Evolutionary conservation across 2,797 vertebrate species (phyloP).

Genomic region (Peromyscus melanophrys): DNA sequence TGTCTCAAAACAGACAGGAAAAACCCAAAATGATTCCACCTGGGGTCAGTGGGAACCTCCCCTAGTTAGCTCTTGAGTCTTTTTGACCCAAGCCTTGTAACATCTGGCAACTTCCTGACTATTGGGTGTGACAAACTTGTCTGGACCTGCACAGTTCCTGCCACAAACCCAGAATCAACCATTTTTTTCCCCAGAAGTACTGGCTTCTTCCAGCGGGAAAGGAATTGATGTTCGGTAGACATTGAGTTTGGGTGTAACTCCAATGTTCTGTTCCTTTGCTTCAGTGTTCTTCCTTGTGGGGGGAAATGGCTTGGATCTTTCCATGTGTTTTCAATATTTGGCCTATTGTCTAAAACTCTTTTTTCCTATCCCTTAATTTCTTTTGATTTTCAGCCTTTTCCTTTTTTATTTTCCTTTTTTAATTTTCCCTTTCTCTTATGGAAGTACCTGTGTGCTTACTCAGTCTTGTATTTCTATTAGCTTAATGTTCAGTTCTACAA

Average conservation of each 20-base stretch:
- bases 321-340: background rate
- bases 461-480: background rate
- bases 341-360: background rate
- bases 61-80: background rate
- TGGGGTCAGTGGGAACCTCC: background rate
- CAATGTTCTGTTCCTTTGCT: background rate
- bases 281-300: background rate
- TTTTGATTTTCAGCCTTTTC: background rate
- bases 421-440: background rate
- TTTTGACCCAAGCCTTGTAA: background rate
- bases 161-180: background rate
- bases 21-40: background rate
- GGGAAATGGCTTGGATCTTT: background rate
- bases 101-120: background rate
- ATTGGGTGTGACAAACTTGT: background rate
- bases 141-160: background rate
- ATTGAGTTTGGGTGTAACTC: background rate
- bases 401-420: background rate
- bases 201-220: background rate
- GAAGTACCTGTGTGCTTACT: background rate
- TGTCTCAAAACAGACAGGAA: background rate
- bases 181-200: background rate
- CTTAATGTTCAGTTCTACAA: constrained; percentile 19
- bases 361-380: background rate
- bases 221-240: background rate